Evolutionary conservation across 2,113 vertebrate genomes (phyloP).

Genomic region (Dryoscopus gambensis): DNA sequence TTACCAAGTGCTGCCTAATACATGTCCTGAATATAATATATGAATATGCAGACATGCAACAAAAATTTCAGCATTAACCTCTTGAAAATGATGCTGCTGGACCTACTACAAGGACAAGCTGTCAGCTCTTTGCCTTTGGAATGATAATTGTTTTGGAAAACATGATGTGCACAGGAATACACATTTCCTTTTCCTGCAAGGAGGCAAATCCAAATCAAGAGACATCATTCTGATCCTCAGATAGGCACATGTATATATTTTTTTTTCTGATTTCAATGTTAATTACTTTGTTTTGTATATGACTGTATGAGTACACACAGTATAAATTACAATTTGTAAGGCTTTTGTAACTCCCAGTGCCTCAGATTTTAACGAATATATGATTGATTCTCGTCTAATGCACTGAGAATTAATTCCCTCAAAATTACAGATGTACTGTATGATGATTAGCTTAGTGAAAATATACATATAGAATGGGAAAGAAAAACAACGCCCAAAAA

Average conservation of each 20-base stretch:
- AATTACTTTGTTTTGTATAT: background rate
- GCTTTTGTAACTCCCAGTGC: background rate
- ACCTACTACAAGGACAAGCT: background rate
- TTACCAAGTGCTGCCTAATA: background rate
- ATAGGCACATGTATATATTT: background rate
- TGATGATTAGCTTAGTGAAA: background rate
- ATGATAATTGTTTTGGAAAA: background rate
- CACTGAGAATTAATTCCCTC: background rate
- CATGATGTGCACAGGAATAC: rapidly evolving
- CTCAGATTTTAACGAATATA: background rate
- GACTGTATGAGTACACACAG: background rate
- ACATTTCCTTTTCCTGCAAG: background rate
- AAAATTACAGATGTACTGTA: background rate
- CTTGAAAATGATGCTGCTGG: background rate
- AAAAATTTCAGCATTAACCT: background rate
- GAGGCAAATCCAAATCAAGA: background rate
- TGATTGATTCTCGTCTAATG: background rate
- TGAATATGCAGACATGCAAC: background rate
- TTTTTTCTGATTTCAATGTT: background rate
- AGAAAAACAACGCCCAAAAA: background rate
- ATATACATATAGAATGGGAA: background rate
- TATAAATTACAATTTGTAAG: background rate
- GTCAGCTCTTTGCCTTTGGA: background rate
- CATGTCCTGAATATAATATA: background rate
- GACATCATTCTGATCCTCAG: background rate